Percentiles rank a stretch among this genome's conserved stretches.
Conservation (phyloP, 2,797 vertebrate genomes). For the Poeciliopsis gracilis region DNA sequence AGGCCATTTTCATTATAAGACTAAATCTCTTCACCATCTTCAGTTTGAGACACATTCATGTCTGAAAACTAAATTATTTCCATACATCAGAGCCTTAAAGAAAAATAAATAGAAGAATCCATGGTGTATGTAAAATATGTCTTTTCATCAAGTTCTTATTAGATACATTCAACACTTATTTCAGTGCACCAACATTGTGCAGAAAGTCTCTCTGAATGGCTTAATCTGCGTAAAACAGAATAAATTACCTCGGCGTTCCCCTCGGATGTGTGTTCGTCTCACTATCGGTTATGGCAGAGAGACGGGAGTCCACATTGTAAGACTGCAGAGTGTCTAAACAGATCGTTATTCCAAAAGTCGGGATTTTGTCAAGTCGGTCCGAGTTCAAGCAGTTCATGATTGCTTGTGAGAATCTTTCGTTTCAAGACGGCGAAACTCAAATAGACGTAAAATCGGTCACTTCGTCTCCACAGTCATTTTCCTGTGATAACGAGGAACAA, state of each 20-base stretch:
- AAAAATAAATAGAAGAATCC: conserved; percentile 79
- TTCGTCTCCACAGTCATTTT: background rate
- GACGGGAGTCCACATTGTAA: conserved; percentile 63
- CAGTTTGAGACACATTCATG: conserved; percentile 31
- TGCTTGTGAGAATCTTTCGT: background rate
- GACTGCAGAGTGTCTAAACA: conserved; percentile 24
- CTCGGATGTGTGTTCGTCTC: conserved; percentile 38
- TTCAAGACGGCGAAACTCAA: background rate
- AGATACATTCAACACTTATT: conserved; percentile 69
- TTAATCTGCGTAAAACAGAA: conserved; percentile 58
- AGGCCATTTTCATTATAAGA: conserved; percentile 33
- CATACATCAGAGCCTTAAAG: conserved; percentile 61
- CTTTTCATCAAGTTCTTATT: conserved; percentile 55
- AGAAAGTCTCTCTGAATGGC: conserved; percentile 58
- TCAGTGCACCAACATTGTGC: conserved; percentile 65
- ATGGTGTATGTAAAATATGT: conserved; percentile 77
- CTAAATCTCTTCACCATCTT: conserved; percentile 10
- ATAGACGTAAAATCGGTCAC: background rate
- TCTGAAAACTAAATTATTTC: conserved; percentile 51
- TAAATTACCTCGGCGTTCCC: conserved; percentile 59
- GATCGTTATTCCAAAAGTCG: conserved; percentile 50
- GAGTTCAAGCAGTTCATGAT: background rate
- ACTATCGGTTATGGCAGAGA: conserved; percentile 43
- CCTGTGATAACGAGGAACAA: background rate
- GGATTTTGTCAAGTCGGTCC: background rate